Base-by-base conservation (phyloP, 2,888 invertebrate genomes). In the Phyto melanocephala region DNA sequence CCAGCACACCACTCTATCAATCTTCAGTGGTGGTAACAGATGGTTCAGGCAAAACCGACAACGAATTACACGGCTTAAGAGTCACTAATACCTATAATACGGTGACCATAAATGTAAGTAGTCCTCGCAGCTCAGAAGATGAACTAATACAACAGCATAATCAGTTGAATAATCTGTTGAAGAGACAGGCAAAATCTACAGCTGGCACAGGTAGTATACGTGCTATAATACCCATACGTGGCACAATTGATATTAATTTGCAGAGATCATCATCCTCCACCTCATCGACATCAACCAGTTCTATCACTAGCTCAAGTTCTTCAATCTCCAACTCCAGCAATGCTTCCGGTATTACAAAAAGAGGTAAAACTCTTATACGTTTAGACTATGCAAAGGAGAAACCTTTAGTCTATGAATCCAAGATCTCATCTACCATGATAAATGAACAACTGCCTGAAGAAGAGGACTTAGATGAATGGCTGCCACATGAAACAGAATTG, bases 21-120 rank as follows among this genome's bases (percentile, higher is more conserved):
- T 95, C 95, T 33, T 95, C 95, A 0, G 95, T 95, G 24, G 94
- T 95, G 22, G 94, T 95, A 1, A 94, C 94, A 87, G 94, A 94
- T 88, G 92, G 92, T 56, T 85, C 86, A n/a, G 58, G 33, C 33
- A 62, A 75, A 37, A 33, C 35, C 17, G 50, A 47, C 5, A 76
- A 54, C 22, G 70, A 67, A 13, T 24, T 77, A 17, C 67, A 71
- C 50, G 86, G 85, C 56, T 85, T 92, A 3, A 92, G 92, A 85
- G 92, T 93, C 85, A 89, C 87, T 87, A 92, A 93, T 24, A 92
- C 92, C 8, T 92, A 93, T 52, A 93, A 93, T 52, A 93, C 93
- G 6, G 93, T 94, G 0, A 94, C 94, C 71, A 94, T 94, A 85
- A 94, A 93, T 87, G 91, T 90, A 58, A 88, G 89, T 81, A 89